Conservation (phyloP, 2,888 invertebrate species). For the Empis stercorea region DNA sequence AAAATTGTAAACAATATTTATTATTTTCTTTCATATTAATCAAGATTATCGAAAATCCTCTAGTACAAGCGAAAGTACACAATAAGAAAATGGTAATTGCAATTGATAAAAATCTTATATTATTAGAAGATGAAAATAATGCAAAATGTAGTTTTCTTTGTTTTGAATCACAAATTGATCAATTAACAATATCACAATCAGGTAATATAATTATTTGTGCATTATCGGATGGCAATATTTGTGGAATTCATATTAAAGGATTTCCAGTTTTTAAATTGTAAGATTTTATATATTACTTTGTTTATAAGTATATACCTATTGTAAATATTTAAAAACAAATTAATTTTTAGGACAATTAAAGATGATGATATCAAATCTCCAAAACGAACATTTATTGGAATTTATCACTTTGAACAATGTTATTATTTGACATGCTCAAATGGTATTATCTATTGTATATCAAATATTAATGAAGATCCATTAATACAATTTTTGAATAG, state of each 20-base stretch:
- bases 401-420: conserved; percentile 20
- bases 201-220: conserved; percentile 32
- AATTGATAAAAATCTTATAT: conserved; percentile 27
- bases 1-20: too few relatives aligned
- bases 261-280: conserved; percentile 27
- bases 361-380: conserved; percentile 23
- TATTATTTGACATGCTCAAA: conserved; percentile 25
- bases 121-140: conserved; percentile 30
- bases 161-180: conserved; percentile 28
- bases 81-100: conserved; percentile 29
- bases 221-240: conserved; percentile 29
- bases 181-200: conserved; percentile 24
- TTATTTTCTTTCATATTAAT: neutral
- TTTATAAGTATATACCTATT: too few relatives aligned
- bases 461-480: conserved; percentile 24
- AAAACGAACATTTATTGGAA: conserved; percentile 22
- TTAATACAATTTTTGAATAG: conserved; percentile 22
- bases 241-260: conserved; percentile 31
- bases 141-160: conserved; percentile 28
- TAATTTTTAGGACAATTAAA: conserved; percentile 17
- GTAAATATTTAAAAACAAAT: neutral
- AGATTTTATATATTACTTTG: neutral
- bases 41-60: conserved; percentile 26
- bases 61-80: conserved; percentile 26
- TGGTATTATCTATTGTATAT: conserved; percentile 26